phyloP scores from a whole-genome alignment of 2,888 invertebrate genomes.

The Chymomyza procnemis region DNA sequence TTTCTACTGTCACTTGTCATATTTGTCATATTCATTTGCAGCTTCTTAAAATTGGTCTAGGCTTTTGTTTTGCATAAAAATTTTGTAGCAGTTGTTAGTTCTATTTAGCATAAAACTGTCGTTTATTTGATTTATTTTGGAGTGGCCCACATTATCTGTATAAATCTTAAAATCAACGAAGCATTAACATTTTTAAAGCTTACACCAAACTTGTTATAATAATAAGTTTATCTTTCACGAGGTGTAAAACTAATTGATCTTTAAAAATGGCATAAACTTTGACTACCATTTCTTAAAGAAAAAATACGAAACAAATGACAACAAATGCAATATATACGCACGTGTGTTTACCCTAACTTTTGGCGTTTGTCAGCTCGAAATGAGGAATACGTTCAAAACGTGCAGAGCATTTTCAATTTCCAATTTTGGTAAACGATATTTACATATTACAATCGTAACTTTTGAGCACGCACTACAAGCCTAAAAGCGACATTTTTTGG shows the following conservation, averaged over 20 bases:
- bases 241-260: slow-evolving; percentile 25
- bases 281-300: slow-evolving; percentile 2
- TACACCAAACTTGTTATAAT: not conserved
- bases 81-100: slow-evolving; percentile 28
- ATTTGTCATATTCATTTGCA: slow-evolving; percentile 51
- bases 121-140: slow-evolving; percentile 57
- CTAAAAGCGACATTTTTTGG: slow-evolving; percentile 35
- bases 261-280: slow-evolving; percentile 31
- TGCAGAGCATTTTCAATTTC: slow-evolving; percentile 26
- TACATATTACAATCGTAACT: slow-evolving; percentile 41
- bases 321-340: slow-evolving; percentile 26
- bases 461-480: slow-evolving; percentile 29
- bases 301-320: slow-evolving; percentile 8
- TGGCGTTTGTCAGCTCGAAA: slow-evolving; percentile 19
- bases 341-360: slow-evolving; percentile 23
- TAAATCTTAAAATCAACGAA: slow-evolving; percentile 32
- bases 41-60: slow-evolving; percentile 69
- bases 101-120: slow-evolving; percentile 53
- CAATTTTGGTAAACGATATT: slow-evolving; percentile 25
- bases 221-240: not conserved
- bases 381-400: slow-evolving; percentile 35
- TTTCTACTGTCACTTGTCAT: slow-evolving; percentile 70
- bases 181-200: slow-evolving; percentile 24
- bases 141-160: slow-evolving; percentile 43
- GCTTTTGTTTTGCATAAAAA: slow-evolving; percentile 24